A percentile compares a stretch with the other conserved stretches of the same genome.
These are phyloP conservation scores for Dastarcus helophoroides DNA, from an alignment of 2,888 invertebrate species.

Conservation along the genomic window DNA sequence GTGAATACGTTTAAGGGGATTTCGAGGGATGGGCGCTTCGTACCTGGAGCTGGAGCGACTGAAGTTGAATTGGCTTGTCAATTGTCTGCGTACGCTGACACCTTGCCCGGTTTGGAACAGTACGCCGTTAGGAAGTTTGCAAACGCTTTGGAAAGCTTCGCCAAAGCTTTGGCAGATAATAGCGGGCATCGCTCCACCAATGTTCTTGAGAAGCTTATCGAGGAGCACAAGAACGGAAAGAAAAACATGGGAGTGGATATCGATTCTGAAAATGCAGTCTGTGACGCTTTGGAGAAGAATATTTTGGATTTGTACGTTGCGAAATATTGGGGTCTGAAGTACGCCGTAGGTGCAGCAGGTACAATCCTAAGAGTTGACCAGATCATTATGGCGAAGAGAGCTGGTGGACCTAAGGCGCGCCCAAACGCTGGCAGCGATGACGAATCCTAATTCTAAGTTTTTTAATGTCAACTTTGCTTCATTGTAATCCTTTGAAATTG, in stretches of 20 bases:
- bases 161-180: slow-evolving; percentile 89
- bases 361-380: slow-evolving; percentile 92
- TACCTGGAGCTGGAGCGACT: slow-evolving; percentile 91
- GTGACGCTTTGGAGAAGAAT: slow-evolving; percentile 65
- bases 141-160: slow-evolving; percentile 77
- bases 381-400: slow-evolving; percentile 96
- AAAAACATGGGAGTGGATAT: slow-evolving; percentile 73
- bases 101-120: slow-evolving; percentile 88
- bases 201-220: slow-evolving; percentile 77
- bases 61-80: slow-evolving; percentile 89
- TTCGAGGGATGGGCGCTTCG: slow-evolving; percentile 43
- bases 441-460: slow-evolving; percentile 46
- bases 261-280: slow-evolving; percentile 60
- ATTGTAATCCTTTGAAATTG: too few relatives aligned
- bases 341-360: slow-evolving; percentile 85
- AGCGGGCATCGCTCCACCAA: slow-evolving; percentile 83
- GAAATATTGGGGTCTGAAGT: slow-evolving; percentile 91
- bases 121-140: slow-evolving; percentile 94
- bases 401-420: slow-evolving; percentile 86
- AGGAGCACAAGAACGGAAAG: slow-evolving; percentile 86
- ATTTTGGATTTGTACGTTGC: slow-evolving; percentile 74
- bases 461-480: too few relatives aligned
- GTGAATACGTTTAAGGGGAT: slow-evolving; percentile 91
- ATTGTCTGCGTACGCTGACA: slow-evolving; percentile 78
- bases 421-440: slow-evolving; percentile 56